Evolutionary conservation across 1,140 invertebrate genomes (phyloP).

Genomic region (Bombus waltoni): DNA sequence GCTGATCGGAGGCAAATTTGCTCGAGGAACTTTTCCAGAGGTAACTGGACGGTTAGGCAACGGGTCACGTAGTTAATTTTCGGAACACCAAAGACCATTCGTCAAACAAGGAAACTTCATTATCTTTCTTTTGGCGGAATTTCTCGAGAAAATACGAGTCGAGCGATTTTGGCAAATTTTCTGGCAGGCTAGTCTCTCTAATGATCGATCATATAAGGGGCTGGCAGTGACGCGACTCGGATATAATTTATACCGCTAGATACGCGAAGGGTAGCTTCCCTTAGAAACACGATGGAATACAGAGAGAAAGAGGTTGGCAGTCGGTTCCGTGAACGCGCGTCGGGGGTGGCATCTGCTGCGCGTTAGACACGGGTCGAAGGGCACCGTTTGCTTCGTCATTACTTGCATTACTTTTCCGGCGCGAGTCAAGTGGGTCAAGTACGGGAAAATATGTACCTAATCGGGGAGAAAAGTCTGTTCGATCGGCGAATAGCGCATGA

Average conservation of each 20-base stretch:
- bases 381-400: slow-evolving; percentile 77
- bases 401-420: slow-evolving; percentile 71
- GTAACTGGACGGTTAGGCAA: neutral
- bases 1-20: neutral
- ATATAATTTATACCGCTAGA: slow-evolving; percentile 83
- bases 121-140: slow-evolving; percentile 13
- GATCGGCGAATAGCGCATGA: neutral
- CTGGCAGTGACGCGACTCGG: slow-evolving; percentile 80
- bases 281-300: slow-evolving; percentile 54
- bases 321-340: slow-evolving; percentile 29
- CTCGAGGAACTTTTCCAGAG: neutral
- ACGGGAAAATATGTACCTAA: slow-evolving; percentile 56
- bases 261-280: slow-evolving; percentile 79
- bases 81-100: neutral
- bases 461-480: slow-evolving; percentile 30
- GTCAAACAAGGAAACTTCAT: slow-evolving; percentile 29
- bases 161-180: slow-evolving; percentile 79
- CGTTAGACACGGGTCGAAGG: slow-evolving; percentile 82
- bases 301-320: slow-evolving; percentile 27
- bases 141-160: slow-evolving; percentile 40
- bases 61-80: neutral
- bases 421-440: slow-evolving; percentile 79
- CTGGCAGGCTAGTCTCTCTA: slow-evolving; percentile 80
- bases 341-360: slow-evolving; percentile 82
- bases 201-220: slow-evolving; percentile 82